Evolutionary conservation across 2,888 invertebrate genomes (phyloP).

Genomic region (Acrobasis repandana): DNA sequence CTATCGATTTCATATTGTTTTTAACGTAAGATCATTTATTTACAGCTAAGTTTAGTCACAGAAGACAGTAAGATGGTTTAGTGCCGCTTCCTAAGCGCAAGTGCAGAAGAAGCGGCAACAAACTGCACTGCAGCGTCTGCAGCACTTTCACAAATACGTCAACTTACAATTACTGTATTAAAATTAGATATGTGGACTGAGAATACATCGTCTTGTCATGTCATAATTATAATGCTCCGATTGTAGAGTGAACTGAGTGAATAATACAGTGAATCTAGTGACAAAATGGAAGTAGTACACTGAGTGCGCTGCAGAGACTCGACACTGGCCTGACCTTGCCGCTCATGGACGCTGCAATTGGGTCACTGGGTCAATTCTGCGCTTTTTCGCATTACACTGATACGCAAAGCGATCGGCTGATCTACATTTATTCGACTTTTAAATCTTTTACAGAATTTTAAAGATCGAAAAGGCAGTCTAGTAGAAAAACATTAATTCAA

Average conservation of each 20-base stretch:
- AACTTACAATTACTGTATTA: too few relatives aligned
- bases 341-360: slow-evolving; percentile 66
- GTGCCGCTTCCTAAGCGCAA: too few relatives aligned
- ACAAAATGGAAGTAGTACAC: slow-evolving; percentile 9
- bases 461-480: not conserved
- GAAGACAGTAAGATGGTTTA: too few relatives aligned
- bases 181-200: too few relatives aligned
- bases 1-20: too few relatives aligned
- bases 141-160: too few relatives aligned
- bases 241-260: not conserved
- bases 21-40: too few relatives aligned
- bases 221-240: not conserved
- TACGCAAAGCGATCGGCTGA: slow-evolving; percentile 7
- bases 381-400: slow-evolving; percentile 40
- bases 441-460: not conserved
- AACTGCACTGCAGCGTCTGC: too few relatives aligned
- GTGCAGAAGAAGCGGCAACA: too few relatives aligned
- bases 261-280: slow-evolving; percentile 1
- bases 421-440: not conserved
- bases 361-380: slow-evolving; percentile 69
- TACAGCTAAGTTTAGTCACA: too few relatives aligned
- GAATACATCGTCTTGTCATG: too few relatives aligned
- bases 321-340: slow-evolving; percentile 64
- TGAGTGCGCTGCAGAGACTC: slow-evolving; percentile 31
- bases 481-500: not conserved